Conservation (phyloP, 2,113 vertebrate genomes). For the Nanorana parkeri region DNA sequence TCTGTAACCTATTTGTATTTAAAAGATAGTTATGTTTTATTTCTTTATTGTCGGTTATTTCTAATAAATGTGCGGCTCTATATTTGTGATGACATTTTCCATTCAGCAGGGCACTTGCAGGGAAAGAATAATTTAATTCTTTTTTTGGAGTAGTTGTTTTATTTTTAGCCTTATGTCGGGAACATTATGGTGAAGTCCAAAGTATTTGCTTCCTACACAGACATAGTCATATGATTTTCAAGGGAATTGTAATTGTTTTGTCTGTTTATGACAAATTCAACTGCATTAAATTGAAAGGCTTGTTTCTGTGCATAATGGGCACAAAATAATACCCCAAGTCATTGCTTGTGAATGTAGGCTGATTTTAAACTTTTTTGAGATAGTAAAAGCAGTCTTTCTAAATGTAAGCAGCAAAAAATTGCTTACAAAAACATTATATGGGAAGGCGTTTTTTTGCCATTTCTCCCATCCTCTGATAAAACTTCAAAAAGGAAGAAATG, state of each 20-base stretch:
- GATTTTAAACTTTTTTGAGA: slow-evolving; percentile 11
- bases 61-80: no score
- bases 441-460: no score
- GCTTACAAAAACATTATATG: slow-evolving; percentile 10
- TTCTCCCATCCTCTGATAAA: no score
- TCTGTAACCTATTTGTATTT: no score
- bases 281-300: not conserved
- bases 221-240: not conserved
- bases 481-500: no score
- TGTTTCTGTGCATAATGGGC: not conserved
- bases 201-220: not conserved
- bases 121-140: no score
- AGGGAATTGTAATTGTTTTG: slow-evolving; percentile 6
- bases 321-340: not conserved
- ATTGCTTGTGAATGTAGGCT: not conserved
- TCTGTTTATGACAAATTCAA: not conserved
- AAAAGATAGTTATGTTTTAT: no score
- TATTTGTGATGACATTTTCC: no score
- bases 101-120: no score
- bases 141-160: not conserved
- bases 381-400: slow-evolving; percentile 9
- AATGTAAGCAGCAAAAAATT: not conserved
- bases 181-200: not conserved
- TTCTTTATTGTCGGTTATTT: no score
- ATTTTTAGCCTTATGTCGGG: slow-evolving; percentile 10